Percentiles rank a stretch among this genome's conserved stretches.
Conservation (phyloP, 2,113 vertebrate genomes). For the Chloropsis cyanopogon region DNA sequence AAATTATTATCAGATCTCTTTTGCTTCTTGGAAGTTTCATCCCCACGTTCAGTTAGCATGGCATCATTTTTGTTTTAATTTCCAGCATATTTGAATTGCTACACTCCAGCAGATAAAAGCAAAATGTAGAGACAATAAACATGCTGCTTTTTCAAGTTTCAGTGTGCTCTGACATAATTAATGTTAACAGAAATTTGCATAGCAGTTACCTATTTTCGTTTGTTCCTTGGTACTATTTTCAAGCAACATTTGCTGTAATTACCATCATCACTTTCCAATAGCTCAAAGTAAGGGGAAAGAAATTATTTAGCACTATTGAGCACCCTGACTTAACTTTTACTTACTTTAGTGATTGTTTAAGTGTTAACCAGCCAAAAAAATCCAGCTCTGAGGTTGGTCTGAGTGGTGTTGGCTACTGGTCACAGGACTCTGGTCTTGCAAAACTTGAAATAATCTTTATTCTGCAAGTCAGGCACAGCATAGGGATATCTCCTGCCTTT, state of each 20-base stretch:
- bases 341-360: not conserved
- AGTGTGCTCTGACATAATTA: not conserved
- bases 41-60: rapidly evolving
- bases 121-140: not conserved
- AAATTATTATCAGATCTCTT: not conserved
- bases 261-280: not conserved
- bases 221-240: not conserved
- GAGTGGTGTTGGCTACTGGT: not conserved
- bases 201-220: not conserved
- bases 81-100: not conserved
- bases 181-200: not conserved
- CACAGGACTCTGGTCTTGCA: not conserved
- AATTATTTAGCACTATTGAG: not conserved
- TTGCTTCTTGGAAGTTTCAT: not conserved
- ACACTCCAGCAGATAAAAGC: not conserved
- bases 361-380: not conserved
- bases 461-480: not conserved
- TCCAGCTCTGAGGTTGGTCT: not conserved
- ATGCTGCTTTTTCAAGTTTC: not conserved
- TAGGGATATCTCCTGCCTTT: not conserved
- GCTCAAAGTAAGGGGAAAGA: not conserved
- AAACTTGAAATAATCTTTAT: not conserved
- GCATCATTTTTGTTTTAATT: not conserved
- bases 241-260: not conserved
- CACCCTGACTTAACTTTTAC: not conserved